phyloP scores from a whole-genome alignment of 2,888 invertebrate species.

The Phorcus lineatus region DNA sequence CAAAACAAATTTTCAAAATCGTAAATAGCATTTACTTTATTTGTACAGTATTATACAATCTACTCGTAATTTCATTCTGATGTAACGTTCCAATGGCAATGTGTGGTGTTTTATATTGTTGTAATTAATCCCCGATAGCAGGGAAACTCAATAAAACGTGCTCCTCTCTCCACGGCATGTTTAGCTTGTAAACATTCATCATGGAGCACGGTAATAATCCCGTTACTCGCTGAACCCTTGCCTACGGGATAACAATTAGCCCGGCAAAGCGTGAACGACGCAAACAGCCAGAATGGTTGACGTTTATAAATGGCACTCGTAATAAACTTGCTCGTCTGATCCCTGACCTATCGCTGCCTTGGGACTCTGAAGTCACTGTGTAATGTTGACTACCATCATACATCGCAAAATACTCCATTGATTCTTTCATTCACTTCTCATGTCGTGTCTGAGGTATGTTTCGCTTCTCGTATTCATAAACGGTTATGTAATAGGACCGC shows the following conservation, averaged over 20 bases:
- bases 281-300: neutral
- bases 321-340: neutral
- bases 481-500: too few species aligned
- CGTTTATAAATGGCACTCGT: constrained; percentile 1
- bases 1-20: too few species aligned
- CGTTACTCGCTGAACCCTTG: neutral
- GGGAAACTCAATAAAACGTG: neutral
- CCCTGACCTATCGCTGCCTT: too few species aligned
- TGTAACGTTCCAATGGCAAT: neutral
- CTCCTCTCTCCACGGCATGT: neutral
- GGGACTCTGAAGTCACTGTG: too few species aligned
- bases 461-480: too few species aligned
- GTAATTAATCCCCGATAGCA: neutral
- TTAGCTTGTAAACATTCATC: neutral
- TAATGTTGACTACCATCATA: too few species aligned
- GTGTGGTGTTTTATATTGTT: neutral
- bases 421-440: too few species aligned
- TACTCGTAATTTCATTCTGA: neutral
- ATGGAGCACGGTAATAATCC: neutral
- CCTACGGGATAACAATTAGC: neutral
- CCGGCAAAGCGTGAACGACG: neutral
- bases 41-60: neutral
- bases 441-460: too few species aligned
- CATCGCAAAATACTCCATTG: too few species aligned
- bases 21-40: too few species aligned